Base-by-base conservation (phyloP, 2,888 invertebrate genomes). In the Eurytoma californica region DNA sequence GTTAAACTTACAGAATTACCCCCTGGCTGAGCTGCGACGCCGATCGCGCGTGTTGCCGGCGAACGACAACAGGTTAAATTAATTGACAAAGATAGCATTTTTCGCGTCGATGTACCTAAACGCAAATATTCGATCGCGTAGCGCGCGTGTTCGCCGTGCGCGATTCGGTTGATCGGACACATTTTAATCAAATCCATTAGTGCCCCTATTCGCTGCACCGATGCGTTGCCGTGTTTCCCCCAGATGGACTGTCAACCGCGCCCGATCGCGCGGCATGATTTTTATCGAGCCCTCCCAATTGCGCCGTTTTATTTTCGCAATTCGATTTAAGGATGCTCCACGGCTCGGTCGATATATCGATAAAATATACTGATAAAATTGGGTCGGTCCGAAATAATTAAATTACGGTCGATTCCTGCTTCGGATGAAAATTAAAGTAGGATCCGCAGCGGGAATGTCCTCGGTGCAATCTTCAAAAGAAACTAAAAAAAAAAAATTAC, bases 141-240 rank as follows among this genome's bases (percentile, higher is more conserved):
- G 47, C 20, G 51, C 20, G 9, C 28, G 69, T 14, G 60, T 83
- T 49, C 63, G 58, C 82, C 84, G 84, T 85, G 85, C 84, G 84
- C 85, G 86, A 86, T 87, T 87, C 87, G 87, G 87, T 89, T 86
- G 89, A 89, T 87, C 88, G 88, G 87, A 89, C 89, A 88, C 89
- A 89, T 89, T 90, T 90, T 89, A 90, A 89, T 90, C 90, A 89
- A 89, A 89, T 89, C 88, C 88, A 90, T 89, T 90, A 88, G 89
- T 87, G 85, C 13, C 80, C 79, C 79, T 79, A 69, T 53, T 61
- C 68, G 68, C 73, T 63, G 63, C 70, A 76, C 78, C 69, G 53
- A 14, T 30, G 72, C 77, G 74, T 72, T 65, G 60, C 57, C 20
- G 57, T 55, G 63, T 63, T n/a, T 3, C 14, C 63, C 47, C 63